These are phyloP conservation scores for Miniopterus natalensis DNA, from an alignment of 2,113 vertebrate genomes.

Conservation along the genomic window DNA sequence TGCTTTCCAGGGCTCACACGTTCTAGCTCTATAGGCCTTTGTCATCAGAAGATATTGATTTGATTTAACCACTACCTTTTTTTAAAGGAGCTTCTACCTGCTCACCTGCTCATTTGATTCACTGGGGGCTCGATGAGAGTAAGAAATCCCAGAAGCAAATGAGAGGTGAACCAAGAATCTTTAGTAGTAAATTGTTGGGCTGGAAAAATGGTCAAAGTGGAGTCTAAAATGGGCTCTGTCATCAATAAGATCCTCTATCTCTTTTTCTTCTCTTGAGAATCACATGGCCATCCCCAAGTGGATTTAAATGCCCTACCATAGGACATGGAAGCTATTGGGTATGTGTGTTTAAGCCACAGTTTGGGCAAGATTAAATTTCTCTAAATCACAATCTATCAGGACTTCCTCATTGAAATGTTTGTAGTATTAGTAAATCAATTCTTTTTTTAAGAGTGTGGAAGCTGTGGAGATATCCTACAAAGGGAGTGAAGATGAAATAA, in stretches of 20 bases:
- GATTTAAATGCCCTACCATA: not conserved
- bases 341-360: not conserved
- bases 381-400: not conserved
- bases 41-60: not conserved
- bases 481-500: not conserved
- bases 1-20: not conserved
- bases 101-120: not conserved
- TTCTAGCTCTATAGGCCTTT: not conserved
- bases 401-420: not conserved
- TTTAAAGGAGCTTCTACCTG: not conserved
- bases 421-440: not conserved
- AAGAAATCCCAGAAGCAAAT: not conserved
- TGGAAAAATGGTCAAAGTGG: not conserved
- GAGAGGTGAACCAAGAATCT: not conserved
- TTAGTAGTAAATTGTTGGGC: not conserved
- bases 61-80: not conserved
- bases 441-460: not conserved
- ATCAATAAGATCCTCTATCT: not conserved
- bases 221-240: not conserved
- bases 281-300: not conserved
- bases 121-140: not conserved
- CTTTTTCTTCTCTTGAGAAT: not conserved
- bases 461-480: not conserved
- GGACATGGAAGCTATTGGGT: accelerated
- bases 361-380: constrained; percentile 28